Evolutionary conservation across 2,113 vertebrate species (phyloP).

Genomic region (Sitta europaea): DNA sequence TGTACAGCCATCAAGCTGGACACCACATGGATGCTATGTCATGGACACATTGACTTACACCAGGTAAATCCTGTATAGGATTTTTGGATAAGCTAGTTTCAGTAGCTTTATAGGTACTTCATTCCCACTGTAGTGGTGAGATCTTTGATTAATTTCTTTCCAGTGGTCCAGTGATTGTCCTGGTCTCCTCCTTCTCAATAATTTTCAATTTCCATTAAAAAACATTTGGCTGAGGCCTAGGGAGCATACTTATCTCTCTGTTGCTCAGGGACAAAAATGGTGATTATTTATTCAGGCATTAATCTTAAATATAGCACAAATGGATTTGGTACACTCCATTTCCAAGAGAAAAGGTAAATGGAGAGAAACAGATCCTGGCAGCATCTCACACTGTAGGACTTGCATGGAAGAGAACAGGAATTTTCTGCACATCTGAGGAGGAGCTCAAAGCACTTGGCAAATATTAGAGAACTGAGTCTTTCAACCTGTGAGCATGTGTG

Average conservation of each 20-base stretch:
- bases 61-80: background rate
- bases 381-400: background rate
- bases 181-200: background rate
- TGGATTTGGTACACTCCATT: background rate
- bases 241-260: background rate
- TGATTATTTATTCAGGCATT: background rate
- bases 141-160: background rate
- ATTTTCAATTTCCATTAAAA: background rate
- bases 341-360: background rate
- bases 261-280: background rate
- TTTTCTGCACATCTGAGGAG: background rate
- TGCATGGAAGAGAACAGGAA: background rate
- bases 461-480: background rate
- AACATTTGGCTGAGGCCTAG: background rate
- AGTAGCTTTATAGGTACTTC: background rate
- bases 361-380: background rate
- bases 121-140: background rate
- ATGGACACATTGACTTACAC: background rate
- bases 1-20: background rate
- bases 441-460: background rate
- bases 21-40: background rate
- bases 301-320: background rate
- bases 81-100: background rate
- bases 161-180: background rate
- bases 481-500: background rate